Evolutionary conservation across 2,888 invertebrate species (phyloP).

Genomic region (Eucriotettix oculatus): DNA sequence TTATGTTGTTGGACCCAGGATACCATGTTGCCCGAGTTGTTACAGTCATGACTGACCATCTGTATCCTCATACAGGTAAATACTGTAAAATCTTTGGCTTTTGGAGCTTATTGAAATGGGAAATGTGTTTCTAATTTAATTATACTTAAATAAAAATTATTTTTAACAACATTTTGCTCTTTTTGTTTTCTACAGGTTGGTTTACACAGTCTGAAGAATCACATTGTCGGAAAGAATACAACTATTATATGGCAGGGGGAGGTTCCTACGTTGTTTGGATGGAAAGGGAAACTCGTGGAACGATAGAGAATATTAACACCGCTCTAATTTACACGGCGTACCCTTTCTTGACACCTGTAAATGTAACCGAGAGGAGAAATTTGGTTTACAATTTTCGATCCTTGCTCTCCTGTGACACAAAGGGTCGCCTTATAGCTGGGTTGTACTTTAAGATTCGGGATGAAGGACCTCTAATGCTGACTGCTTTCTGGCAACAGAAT

Average conservation of each 20-base stretch:
- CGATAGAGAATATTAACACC: conserved; percentile 34
- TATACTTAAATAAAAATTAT: not conserved
- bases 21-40: conserved; percentile 77
- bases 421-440: conserved; percentile 68
- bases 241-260: conserved; percentile 54
- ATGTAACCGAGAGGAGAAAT: conserved; percentile 78
- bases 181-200: conserved; percentile 39
- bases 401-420: conserved; percentile 62
- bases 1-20: conserved; percentile 75
- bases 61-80: conserved; percentile 70
- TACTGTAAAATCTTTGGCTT: not conserved
- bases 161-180: not conserved
- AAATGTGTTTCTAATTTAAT: not conserved
- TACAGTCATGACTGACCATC: conserved; percentile 70
- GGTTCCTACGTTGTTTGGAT: conserved; percentile 71
- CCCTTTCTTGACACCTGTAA: conserved; percentile 64
- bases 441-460: conserved; percentile 60
- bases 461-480: conserved; percentile 30
- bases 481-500: conserved; percentile 59
- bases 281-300: conserved; percentile 54
- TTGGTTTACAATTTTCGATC: conserved; percentile 60
- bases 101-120: not conserved
- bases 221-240: conserved; percentile 65
- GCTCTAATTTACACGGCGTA: conserved; percentile 65
- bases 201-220: conserved; percentile 66